Evolutionary conservation across 2,113 vertebrate genomes (phyloP), one percentile per base, ranked within the genome.

Genomic region (Dolichallabes microphthalmus): DNA sequence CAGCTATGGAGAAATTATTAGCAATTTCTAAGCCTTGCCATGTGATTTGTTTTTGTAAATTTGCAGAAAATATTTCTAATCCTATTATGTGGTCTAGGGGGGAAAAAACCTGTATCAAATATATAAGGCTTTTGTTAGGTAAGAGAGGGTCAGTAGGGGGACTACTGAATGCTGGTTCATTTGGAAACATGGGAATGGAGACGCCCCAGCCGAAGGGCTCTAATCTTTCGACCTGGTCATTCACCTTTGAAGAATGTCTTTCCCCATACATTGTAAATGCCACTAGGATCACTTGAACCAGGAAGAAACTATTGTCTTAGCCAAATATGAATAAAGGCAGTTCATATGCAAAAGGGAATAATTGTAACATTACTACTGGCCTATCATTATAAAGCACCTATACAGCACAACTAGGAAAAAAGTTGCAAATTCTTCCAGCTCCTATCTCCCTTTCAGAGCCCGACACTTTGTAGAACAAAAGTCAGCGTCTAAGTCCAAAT

Each of bases 11-110:
- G 96, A 98, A 98, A 98, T 97, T 96, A 98, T 96, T 95, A 96
- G 96, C 96, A 97, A 97, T 97, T 95, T 96, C 94, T 98, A 98
- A 98, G 96, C 96, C 94, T 93, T 94, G 95, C 96, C 98, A 98
- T 99, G 98, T 98, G 98, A 98, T 98, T 97, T 97, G 96, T 98
- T 98, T 98, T 99, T 97, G 96, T 95, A 98, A 98, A 98, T 98
- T 98, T 98, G 96, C 95, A 96, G 96, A 98, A 98, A 98, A 98
- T 96, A 98, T 97, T 97, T 95, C 96, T 99, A 98, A 99, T 99
- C 97, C 97, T 98, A 98, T 99, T 98, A 98, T 89, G 95, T 96
- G 94, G 94, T 95, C 92, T 91, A 93, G 96, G 58, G 20, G 95
- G 94, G 96, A 17, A 22, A 58, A 85, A 83, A 97, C 94, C 95